phyloP scores from a whole-genome alignment of 2,113 vertebrate genomes.

The Tachycineta bicolor region DNA sequence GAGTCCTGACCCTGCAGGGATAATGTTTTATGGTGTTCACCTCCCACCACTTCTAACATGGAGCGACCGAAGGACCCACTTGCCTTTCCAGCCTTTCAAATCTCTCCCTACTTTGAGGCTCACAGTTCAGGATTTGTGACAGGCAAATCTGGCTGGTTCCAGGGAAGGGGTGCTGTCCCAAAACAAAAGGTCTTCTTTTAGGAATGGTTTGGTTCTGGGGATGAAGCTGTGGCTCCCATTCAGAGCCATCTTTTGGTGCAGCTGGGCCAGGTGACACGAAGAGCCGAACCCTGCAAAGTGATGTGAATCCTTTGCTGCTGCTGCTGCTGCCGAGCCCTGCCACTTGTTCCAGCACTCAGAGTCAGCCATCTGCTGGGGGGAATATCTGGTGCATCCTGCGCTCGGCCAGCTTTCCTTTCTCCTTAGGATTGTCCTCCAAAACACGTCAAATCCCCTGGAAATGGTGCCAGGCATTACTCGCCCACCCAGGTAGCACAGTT shows the following conservation, averaged over 20 bases:
- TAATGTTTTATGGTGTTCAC: not conserved
- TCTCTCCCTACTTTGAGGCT: not conserved
- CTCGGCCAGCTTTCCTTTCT: not conserved
- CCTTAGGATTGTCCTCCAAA: not conserved
- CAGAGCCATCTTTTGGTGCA: not conserved
- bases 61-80: not conserved
- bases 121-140: not conserved
- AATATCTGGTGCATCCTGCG: not conserved
- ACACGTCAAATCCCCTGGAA: not conserved
- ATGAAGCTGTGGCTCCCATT: not conserved
- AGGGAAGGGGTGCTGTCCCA: not conserved
- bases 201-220: not conserved
- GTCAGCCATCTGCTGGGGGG: not conserved
- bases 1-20: accelerated
- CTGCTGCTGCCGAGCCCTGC: not conserved
- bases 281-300: not conserved
- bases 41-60: not conserved
- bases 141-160: not conserved
- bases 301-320: not conserved
- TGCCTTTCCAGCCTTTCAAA: not conserved
- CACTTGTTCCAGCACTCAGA: not conserved
- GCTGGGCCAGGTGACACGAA: not conserved
- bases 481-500: not conserved
- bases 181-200: not conserved
- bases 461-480: not conserved